Base-by-base conservation (phyloP, 2,888 invertebrate species). In the Agriotes lineatus region DNA sequence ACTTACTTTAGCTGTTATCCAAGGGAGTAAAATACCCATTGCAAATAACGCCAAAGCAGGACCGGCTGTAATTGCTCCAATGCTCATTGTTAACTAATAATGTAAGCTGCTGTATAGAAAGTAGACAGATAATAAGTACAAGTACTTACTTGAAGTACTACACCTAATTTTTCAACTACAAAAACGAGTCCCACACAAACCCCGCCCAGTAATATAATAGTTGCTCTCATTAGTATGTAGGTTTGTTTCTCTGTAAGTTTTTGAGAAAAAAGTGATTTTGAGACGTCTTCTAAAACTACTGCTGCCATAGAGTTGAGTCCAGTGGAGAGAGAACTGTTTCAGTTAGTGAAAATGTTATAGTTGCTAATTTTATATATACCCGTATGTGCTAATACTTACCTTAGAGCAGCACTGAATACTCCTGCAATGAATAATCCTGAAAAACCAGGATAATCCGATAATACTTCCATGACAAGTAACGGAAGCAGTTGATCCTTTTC, bases 351-450 rank as follows among this genome's bases (percentile, higher is more conserved):
- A n/a, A n/a, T n/a, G n/a, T n/a, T n/a, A n/a, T n/a, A n/a, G n/a
- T n/a, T n/a, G n/a, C n/a, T n/a, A n/a, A n/a, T n/a, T n/a, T n/a
- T n/a, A n/a, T n/a, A n/a, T n/a, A n/a, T n/a, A n/a, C n/a, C n/a
- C n/a, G n/a, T n/a, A n/a, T n/a, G n/a, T n/a, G n/a, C n/a, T n/a
- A n/a, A n/a, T n/a, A n/a, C 18, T 56, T 20, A 56, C 91, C 94
- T 96, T 19, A 96, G 86, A 12, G 96, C 94, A 10, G 96, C 96
- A 84, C 96, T 95, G 78, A 96, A 96, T 0, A 96, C 92, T 20
- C 96, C 95, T 42, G 96, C 95, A 0, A 96, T 93, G 81, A 96
- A 96, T 18, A 96, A 85, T 2, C 96, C 96, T 0, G 95, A 92
- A 73, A 97, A 84, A 1, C 96, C 96, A 0, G 92, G 93, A 83